A percentile compares a stretch with the other conserved stretches of the same genome.
phyloP scores from a whole-genome alignment of 2,888 invertebrate genomes.

The Meghimatium bilineatum region DNA sequence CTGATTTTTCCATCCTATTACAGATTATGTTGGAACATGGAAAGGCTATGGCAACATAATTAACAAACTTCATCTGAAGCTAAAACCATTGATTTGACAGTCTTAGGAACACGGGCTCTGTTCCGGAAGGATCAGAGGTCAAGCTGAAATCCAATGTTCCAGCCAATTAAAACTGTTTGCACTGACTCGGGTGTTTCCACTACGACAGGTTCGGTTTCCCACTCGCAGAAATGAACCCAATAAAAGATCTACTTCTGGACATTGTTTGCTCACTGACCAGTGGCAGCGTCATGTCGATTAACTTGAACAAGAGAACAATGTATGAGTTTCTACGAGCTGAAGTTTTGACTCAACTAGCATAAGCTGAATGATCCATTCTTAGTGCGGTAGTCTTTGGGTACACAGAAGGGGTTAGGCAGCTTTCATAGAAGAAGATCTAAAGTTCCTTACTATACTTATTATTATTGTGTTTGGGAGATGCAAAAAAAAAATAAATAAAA shows the following conservation, averaged over 20 bases:
- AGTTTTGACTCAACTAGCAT: conserved; percentile 1
- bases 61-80: conserved; percentile 22
- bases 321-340: conserved; percentile 11
- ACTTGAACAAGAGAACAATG: conserved; percentile 2
- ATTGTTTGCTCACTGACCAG: conserved; percentile 46
- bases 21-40: too few relatives aligned
- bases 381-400: not conserved
- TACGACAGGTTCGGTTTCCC: conserved; percentile 18
- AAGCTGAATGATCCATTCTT: not conserved
- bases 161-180: conserved; percentile 55
- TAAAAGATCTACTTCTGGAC: conserved; percentile 35
- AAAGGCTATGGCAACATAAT: conserved; percentile 30
- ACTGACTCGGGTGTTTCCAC: conserved; percentile 30
- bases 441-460: too few relatives aligned
- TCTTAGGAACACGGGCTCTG: conserved; percentile 1
- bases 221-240: conserved; percentile 33
- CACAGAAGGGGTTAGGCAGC: not conserved
- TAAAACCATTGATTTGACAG: conserved; percentile 34
- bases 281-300: conserved; percentile 25
- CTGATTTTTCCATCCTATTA: too few relatives aligned
- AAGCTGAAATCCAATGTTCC: conserved; percentile 52
- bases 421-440: not conserved
- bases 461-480: too few relatives aligned
- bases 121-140: conserved; percentile 46
- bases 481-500: too few relatives aligned